Base-by-base conservation (phyloP, 2,888 invertebrate species). In the Chelonus formosanus region DNA sequence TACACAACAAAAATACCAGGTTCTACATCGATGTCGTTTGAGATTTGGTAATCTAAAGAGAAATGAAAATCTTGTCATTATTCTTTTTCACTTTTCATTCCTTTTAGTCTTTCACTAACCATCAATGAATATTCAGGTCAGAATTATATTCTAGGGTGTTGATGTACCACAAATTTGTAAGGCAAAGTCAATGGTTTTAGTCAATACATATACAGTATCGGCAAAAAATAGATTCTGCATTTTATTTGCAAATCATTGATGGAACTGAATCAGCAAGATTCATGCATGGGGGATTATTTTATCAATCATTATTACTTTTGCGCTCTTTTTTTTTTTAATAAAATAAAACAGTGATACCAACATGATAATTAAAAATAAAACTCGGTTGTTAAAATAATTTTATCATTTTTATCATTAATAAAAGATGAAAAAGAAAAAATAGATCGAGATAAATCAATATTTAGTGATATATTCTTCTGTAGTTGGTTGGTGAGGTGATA, bases 61-160 rank as follows among this genome's bases (percentile, higher is more conserved):
- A 56, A 56, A 56, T 44, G 56, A 56, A 56, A 56, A 56, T 56
- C 56, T 44, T 43, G 44, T 43, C 44, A 56, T 56, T 56, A 20
- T 43, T 45, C 43, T 44, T 56, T 44, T 43, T 31, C 40, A 31
- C 44, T 31, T 43, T n/a, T 56, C 31, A 44, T 56, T 56, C 31
- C 43, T 56, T 31, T 40, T 43, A 31, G 6, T 20, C 10, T 20
- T 20, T 6, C 8, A 10, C 7, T 48, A 34, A 10, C 36, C 32
- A 50, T 53, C 57, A 48, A 68, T 70, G 70, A 67, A 70, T 70
- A 70, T 70, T 70, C 70, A 68, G 55, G 50, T 58, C 55, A 44
- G 57, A 67, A 63, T 56, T 57, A 62, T 67, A 58, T 61, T 62
- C 10, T 35, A 47, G 63, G 60, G 57, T 61, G 50, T 34, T 35